Base-by-base conservation (phyloP, 1,140 invertebrate genomes). In the Nasonia longicornis region DNA sequence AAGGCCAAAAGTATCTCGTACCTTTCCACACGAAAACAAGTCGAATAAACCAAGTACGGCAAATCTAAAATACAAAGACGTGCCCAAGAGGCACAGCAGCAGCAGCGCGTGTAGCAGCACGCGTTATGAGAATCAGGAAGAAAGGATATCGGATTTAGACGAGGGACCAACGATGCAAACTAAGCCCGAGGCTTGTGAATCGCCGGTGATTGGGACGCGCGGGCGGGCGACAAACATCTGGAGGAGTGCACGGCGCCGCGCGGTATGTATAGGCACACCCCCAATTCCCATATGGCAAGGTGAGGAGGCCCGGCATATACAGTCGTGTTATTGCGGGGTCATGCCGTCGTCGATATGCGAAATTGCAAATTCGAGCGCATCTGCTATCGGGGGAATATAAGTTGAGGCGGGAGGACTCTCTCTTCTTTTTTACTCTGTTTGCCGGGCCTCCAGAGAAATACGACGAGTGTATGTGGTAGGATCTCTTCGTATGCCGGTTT, bases 151-250 rank as follows among this genome's bases (percentile, higher is more conserved):
- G 70, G 16, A 78, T 82, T 67, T 74, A 72, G 26, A 2, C 22
- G n/a, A 22, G 52, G 6, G 31, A 64, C 4, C n/a, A 22, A 31
- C n/a, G 22, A 45, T 20, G 29, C 31, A 82, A 82, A 80, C 79
- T 81, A 82, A 83, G 79, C 82, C 82, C 82, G 77, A 83, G 66
- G 85, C 52, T 85, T 16, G 52, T 85, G 85, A 88, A 88, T 88
- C 87, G 86, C 75, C 84, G 75, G 79, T 88, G 87, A 88, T 88
- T 88, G 86, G 85, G 81, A 52, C 10, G 35, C 10, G 35, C 10
- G 20, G 7, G 26, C 79, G 80, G 83, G 84, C 82, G 83, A 88
- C 84, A 87, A 88, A 87, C 86, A 88, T 89, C 87, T 87, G 85
- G 84, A 69, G 31, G 20, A 35, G 31, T 35, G 31, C 26, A 26